Percentiles rank a stretch among this genome's conserved stretches.
Conservation (phyloP, 2,797 vertebrate species). For the Myotis planiceps region DNA sequence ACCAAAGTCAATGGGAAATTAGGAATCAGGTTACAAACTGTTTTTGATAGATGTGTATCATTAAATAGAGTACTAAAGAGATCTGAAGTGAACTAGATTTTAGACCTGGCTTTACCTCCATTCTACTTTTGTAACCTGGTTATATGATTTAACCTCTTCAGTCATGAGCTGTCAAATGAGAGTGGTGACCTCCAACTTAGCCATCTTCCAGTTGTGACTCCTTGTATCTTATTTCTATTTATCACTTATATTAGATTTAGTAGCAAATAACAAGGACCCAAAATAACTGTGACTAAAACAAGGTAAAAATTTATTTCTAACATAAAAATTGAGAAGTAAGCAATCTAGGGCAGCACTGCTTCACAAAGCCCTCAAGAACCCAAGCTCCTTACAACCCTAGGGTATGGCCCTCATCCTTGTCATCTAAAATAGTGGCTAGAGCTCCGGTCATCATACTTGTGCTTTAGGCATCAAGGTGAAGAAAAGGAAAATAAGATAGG, state of each 20-base stretch:
- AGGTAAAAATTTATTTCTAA: conserved; percentile 1
- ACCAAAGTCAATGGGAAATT: conserved; percentile 44
- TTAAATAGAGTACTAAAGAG: conserved; percentile 47
- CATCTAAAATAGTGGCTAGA: conserved; percentile 23
- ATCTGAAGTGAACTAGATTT: conserved; percentile 44
- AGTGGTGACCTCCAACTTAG: conserved; percentile 21
- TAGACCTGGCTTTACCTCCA: neutral
- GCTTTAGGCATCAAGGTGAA: conserved; percentile 2
- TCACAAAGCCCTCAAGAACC: conserved; percentile 22
- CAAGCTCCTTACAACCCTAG: neutral
- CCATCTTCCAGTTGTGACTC: neutral
- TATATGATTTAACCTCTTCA: conserved; percentile 34
- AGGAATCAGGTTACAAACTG: conserved; percentile 19
- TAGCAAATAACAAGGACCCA: conserved; percentile 23
- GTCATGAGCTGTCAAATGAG: conserved; percentile 21
- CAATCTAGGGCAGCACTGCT: neutral
- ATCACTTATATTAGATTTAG: conserved; percentile 17
- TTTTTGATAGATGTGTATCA: conserved; percentile 14
- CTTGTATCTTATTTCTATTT: conserved; percentile 52
- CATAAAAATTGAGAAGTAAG: conserved; percentile 50
- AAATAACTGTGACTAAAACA: neutral
- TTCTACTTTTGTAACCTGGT: conserved; percentile 39
- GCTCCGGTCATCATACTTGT: neutral
- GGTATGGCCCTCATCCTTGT: neutral
- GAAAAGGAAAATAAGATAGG: conserved; percentile 10